These are phyloP conservation scores for Megaleporinus macrocephalus DNA, from an alignment of 2,113 vertebrate genomes.

Conservation along the genomic window DNA sequence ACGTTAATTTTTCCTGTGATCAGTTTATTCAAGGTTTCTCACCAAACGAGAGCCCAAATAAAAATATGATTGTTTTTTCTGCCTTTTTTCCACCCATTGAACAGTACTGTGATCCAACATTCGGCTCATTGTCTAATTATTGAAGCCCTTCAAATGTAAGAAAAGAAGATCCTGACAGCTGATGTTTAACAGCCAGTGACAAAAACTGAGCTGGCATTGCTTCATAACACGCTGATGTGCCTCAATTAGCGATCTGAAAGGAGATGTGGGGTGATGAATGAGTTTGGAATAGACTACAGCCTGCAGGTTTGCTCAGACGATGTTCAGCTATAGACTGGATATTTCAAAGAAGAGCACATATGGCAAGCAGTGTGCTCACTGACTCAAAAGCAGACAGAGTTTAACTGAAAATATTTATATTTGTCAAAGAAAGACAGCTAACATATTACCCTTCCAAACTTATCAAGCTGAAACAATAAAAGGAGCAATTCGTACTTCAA, in stretches of 20 bases:
- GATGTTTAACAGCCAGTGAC: constrained; percentile 9
- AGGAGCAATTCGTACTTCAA: not conserved
- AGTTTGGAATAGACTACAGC: not conserved
- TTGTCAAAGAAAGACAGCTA: no score
- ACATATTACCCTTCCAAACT: not conserved
- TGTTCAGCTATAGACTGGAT: constrained; percentile 15
- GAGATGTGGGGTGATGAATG: constrained; percentile 19
- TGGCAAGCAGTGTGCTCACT: not conserved
- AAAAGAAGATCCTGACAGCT: not conserved
- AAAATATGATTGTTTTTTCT: not conserved
- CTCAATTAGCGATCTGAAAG: constrained; percentile 33
- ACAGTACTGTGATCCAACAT: not conserved
- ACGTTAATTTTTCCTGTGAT: no score
- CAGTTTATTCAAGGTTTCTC: not conserved
- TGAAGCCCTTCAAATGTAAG: not conserved
- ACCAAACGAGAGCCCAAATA: not conserved
- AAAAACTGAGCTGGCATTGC: constrained; percentile 25
- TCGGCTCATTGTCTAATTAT: not conserved
- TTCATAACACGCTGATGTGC: constrained; percentile 36
- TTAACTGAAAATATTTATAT: not conserved
- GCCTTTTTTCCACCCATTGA: not conserved
- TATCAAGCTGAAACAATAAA: not conserved
- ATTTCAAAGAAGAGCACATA: not conserved
- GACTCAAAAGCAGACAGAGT: not conserved
- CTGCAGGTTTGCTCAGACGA: constrained; percentile 26